Evolutionary conservation across 2,797 vertebrate species (phyloP), one percentile per base, ranked within the genome.

Genomic region (Glossophaga mutica): DNA sequence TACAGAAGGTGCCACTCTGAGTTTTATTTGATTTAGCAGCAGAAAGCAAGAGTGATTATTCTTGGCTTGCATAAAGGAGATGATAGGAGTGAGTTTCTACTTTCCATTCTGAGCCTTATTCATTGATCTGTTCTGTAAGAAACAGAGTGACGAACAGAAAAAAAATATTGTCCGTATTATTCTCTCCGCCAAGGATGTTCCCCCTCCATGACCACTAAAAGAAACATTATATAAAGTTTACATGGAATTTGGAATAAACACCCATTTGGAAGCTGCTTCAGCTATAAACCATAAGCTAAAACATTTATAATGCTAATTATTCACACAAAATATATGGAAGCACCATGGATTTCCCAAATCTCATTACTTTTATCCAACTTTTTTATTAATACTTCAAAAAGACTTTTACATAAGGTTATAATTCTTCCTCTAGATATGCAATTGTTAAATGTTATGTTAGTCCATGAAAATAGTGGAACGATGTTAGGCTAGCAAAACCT

Each of bases 381-480:
- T 95, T 94, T 59, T 55, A 62, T 91, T 93, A 89, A 32, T 57
- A 48, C 42, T 55, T 70, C 87, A 39, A 29, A 71, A 82, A 93
- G 1, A 34, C 3, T 73, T 88, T 91, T 82, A 70, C 21, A 21
- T 48, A 82, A 73, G 48, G 37, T 65, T 57, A 32, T 6, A 83
- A 22, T 70, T 82, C 55, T 86, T 81, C 26, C 42, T 90, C 42
- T 90, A 81, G 44, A 39, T 68, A 34, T 44, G 10, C 90, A 91
- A 70, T 86, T 74, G 52, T 24, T 77, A 85, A 93, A 59, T 76
- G 21, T 87, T 92, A 83, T 79, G 16, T 44, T 78, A 77, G 24
- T 85, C 12, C 71, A 67, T 10, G 5, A 92, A 96, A 92, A 78
- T 52, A 85, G 24, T 87, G 18, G 50, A 71, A 48, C 9, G 21